phyloP scores from a whole-genome alignment of 2,797 vertebrate species.

The Oophaga sylvatica region DNA sequence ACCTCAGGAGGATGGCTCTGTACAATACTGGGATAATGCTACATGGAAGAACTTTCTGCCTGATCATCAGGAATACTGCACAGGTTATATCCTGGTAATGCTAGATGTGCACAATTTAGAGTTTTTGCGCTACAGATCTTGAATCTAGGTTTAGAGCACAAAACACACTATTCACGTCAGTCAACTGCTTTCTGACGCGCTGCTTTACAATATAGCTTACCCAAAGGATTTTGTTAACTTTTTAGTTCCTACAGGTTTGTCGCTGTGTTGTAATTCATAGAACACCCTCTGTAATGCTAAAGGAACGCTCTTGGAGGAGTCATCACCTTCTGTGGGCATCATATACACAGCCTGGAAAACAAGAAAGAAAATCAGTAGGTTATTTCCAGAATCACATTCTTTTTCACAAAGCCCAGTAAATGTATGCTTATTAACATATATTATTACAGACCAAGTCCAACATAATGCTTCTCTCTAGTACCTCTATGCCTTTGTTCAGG shows the following conservation, averaged over 20 bases:
- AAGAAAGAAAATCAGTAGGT: not conserved
- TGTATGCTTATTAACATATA: no score
- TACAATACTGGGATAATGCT: no score
- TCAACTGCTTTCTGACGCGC: not conserved
- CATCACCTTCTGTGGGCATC: conserved; percentile 99
- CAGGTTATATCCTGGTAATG: no score
- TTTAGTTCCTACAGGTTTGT: conserved; percentile 98
- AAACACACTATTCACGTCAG: not conserved
- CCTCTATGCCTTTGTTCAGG: no score
- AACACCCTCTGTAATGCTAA: conserved; percentile 97
- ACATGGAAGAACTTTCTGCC: no score
- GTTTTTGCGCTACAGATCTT: not conserved
- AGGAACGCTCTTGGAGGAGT: conserved; percentile 98
- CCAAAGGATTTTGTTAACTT: conserved; percentile 99
- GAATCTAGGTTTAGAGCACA: not conserved
- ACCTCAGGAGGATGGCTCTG: no score
- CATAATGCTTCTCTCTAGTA: no score
- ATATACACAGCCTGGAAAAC: conserved; percentile 93
- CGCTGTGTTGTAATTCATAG: conserved; percentile 97
- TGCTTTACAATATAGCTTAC: conserved; percentile 71
- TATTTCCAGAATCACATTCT: no score
- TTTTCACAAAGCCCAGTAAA: no score
- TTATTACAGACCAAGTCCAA: no score
- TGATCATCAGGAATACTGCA: no score
- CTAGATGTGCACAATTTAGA: no score